Percentiles rank a stretch among this genome's conserved stretches.
Conservation (phyloP, 2,113 vertebrate species). For the Cavia porcellus region DNA sequence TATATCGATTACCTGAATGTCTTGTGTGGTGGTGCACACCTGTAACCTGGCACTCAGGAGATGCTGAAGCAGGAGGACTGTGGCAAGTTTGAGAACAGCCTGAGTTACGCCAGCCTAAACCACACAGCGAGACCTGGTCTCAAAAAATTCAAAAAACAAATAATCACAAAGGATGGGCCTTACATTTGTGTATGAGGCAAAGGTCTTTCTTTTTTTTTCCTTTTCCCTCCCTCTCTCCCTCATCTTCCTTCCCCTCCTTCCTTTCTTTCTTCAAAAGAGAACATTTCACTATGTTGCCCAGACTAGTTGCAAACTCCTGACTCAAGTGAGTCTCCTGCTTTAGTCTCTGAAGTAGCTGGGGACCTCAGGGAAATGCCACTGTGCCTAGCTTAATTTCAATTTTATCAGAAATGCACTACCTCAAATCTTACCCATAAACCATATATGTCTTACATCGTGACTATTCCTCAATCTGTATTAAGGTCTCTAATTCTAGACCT, state of each 20-base stretch:
- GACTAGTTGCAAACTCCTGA: neutral
- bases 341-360: neutral
- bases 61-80: neutral
- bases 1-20: neutral
- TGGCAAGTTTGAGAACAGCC: neutral
- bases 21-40: neutral
- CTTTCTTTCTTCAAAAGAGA: neutral
- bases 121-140: neutral
- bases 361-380: too few species aligned
- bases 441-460: neutral
- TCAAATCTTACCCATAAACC: neutral
- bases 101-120: neutral
- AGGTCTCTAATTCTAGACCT: slow-evolving; percentile 39
- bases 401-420: neutral
- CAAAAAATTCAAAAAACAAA: neutral
- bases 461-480: neutral
- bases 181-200: too few species aligned
- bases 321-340: neutral
- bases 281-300: neutral
- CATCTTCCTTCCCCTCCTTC: too few species aligned
- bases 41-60: neutral
- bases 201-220: neutral
- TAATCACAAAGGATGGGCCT: neutral
- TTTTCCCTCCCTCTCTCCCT: neutral
- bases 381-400: neutral